Evolutionary conservation across 2,888 invertebrate species (phyloP).

Genomic region (Thymelicus sylvestris): DNA sequence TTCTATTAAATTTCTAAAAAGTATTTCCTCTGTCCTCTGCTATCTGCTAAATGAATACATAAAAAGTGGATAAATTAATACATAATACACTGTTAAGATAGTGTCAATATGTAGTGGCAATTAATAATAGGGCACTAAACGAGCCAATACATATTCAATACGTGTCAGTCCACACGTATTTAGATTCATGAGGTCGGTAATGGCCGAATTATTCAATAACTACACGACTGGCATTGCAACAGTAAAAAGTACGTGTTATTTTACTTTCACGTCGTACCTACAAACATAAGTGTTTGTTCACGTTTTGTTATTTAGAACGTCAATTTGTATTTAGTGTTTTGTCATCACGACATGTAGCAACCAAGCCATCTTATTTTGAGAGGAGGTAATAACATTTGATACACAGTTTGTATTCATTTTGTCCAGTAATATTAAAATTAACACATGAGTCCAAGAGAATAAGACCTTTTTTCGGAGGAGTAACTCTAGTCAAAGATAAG

Average conservation of each 20-base stretch:
- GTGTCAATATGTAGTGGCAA: constrained; percentile 27
- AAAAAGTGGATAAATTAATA: neutral
- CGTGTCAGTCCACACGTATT: constrained; percentile 20
- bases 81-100: constrained; percentile 13
- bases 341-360: no score
- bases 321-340: constrained; percentile 2
- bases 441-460: no score
- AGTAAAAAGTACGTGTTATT: constrained; percentile 16
- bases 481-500: no score
- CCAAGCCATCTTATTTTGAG: no score
- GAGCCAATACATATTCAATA: constrained; percentile 29
- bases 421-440: no score
- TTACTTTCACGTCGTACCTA: constrained; percentile 27
- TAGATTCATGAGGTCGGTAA: constrained; percentile 33
- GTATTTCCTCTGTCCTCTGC: no score
- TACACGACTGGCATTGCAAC: constrained; percentile 31
- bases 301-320: constrained; percentile 4
- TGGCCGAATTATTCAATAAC: constrained; percentile 35
- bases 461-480: no score
- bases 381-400: no score
- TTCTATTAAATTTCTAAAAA: no score
- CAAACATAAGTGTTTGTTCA: constrained; percentile 10
- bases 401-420: no score
- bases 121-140: constrained; percentile 31
- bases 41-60: neutral